Conservation (phyloP, 2,797 vertebrate species). For the Argentina silus region DNA sequence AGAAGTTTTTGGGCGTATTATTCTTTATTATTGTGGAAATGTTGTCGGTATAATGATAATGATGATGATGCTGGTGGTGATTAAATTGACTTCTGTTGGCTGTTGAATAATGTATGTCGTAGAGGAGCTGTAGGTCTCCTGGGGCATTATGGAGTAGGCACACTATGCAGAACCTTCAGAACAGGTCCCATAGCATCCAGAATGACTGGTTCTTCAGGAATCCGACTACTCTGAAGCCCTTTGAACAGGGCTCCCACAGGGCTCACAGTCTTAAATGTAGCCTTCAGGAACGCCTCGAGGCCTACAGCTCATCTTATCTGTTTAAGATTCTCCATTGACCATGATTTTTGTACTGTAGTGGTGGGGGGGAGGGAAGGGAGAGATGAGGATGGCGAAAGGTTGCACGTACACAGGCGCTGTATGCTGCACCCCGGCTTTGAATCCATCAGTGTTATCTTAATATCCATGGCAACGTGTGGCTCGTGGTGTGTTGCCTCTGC, state of each 20-base stretch:
- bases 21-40: conserved; percentile 75
- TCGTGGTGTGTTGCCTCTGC: conserved; percentile 64
- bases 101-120: conserved; percentile 66
- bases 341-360: conserved; percentile 43
- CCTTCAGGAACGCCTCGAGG: conserved; percentile 52
- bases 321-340: conserved; percentile 18
- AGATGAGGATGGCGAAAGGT: conserved; percentile 47
- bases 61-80: conserved; percentile 63
- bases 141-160: conserved; percentile 50
- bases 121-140: conserved; percentile 63
- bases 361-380: neutral
- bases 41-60: conserved; percentile 69
- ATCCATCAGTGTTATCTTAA: conserved; percentile 71
- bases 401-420: conserved; percentile 59
- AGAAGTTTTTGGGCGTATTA: conserved; percentile 64
- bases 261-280: conserved; percentile 47
- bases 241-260: neutral
- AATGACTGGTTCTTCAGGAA: conserved; percentile 24
- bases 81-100: conserved; percentile 67
- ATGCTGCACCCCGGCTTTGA: conserved; percentile 42
- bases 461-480: conserved; percentile 68
- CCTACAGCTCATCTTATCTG: conserved; percentile 38
- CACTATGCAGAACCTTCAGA: conserved; percentile 38
- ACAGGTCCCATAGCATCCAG: conserved; percentile 39
- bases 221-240: neutral